Conservation (phyloP, 2,113 vertebrate genomes). For the Pollimyrus isidori region DNA sequence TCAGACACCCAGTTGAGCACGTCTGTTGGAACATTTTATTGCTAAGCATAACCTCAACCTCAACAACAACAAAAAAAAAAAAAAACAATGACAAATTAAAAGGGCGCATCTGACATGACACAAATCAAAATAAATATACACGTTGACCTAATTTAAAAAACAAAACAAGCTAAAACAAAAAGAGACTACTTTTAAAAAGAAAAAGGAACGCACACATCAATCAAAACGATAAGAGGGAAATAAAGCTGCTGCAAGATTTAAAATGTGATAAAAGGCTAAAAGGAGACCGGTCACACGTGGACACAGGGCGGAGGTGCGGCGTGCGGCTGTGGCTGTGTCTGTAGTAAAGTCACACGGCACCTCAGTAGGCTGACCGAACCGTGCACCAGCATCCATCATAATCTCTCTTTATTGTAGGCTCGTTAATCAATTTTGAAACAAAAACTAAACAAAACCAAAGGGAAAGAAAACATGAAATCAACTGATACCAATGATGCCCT, state of each 20-base stretch:
- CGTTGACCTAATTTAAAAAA: slow-evolving; percentile 57
- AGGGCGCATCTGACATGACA: slow-evolving; percentile 50
- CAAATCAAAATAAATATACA: slow-evolving; percentile 70
- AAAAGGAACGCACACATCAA: slow-evolving; percentile 66
- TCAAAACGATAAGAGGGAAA: slow-evolving; percentile 45
- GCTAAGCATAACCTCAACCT: slow-evolving; percentile 88
- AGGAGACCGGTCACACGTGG: slow-evolving; percentile 60
- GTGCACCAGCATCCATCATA: slow-evolving; percentile 69
- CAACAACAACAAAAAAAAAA: slow-evolving; percentile 71
- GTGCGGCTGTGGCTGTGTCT: slow-evolving; percentile 70
- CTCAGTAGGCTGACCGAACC: slow-evolving; percentile 68
- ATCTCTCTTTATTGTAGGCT: slow-evolving; percentile 68
- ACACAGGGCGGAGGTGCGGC: slow-evolving; percentile 65
- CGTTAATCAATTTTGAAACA: slow-evolving; percentile 57
- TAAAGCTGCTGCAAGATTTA: slow-evolving; percentile 46
- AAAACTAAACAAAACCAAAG: slow-evolving; percentile 59
- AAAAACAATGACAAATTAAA: not conserved
- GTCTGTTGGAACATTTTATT: slow-evolving; percentile 75
- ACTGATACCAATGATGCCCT: slow-evolving; percentile 63
- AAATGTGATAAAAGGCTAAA: slow-evolving; percentile 33
- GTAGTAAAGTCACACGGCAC: slow-evolving; percentile 60
- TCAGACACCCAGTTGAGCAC: not conserved
- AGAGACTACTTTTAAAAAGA: slow-evolving; percentile 64
- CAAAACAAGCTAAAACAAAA: slow-evolving; percentile 66
- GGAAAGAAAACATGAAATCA: slow-evolving; percentile 55